Conservation (phyloP, 2,113 vertebrate species). For the Ellobius talpinus region DNA sequence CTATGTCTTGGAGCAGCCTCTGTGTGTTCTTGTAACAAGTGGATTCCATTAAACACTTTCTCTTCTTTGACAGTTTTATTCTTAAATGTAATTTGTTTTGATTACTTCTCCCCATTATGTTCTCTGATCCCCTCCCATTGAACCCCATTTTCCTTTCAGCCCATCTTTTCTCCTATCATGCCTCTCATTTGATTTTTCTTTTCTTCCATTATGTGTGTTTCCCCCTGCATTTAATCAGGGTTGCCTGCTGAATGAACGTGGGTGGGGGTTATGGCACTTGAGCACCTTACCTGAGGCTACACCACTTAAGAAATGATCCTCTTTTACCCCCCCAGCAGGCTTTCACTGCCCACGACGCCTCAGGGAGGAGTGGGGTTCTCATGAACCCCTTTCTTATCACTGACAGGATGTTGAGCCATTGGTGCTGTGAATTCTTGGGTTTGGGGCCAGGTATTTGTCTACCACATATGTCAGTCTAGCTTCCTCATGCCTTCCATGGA, state of each 20-base stretch:
- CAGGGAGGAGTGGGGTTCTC: background rate
- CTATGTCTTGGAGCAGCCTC: background rate
- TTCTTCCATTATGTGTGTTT: background rate
- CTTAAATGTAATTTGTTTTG: background rate
- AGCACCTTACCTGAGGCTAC: background rate
- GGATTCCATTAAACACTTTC: background rate
- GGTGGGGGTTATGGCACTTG: background rate
- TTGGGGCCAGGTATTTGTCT: background rate
- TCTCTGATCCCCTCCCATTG: background rate
- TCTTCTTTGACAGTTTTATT: background rate
- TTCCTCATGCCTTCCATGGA: background rate
- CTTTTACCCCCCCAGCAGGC: background rate
- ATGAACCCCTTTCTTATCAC: background rate
- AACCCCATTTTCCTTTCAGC: background rate
- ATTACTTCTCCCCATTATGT: background rate
- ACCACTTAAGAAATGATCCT: background rate
- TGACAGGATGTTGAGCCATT: background rate
- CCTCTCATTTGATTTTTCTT: background rate
- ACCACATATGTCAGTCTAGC: background rate
- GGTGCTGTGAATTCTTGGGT: background rate
- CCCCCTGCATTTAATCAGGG: background rate
- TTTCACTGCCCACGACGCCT: background rate
- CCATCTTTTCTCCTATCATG: background rate
- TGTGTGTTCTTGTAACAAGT: fast-evolving
- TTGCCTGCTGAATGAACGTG: background rate